Percentiles rank a stretch among this genome's conserved stretches.
These are phyloP conservation scores for Danio jaintianensis DNA, from an alignment of 2,797 vertebrate species.

Conservation along the genomic window DNA sequence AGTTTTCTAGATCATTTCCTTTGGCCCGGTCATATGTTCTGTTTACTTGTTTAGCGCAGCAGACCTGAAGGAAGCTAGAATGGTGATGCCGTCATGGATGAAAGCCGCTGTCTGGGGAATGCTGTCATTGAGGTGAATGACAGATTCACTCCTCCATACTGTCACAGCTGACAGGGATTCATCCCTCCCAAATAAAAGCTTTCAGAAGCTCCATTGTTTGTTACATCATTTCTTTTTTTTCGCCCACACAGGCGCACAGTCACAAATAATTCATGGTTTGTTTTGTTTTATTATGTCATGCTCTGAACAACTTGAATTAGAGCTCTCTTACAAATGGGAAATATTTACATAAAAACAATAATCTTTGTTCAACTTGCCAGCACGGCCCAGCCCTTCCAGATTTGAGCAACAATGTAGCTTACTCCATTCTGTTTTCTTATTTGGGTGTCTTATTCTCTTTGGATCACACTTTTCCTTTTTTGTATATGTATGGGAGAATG, in stretches of 20 bases:
- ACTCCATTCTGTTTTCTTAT: not conserved
- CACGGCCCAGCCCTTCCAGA: not conserved
- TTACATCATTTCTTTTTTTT: conserved; percentile 39
- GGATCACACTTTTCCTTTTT: not conserved
- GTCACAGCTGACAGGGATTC: conserved; percentile 39
- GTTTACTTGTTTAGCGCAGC: conserved; percentile 42
- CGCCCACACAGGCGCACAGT: conserved; percentile 34
- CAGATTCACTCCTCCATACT: conserved; percentile 46
- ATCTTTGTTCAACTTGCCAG: conserved; percentile 40
- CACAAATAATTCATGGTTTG: conserved; percentile 48
- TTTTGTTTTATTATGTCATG: conserved; percentile 51
- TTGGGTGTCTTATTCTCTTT: not conserved
- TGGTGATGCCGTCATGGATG: conserved; percentile 20
- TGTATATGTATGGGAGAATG: not conserved
- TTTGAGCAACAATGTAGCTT: not conserved
- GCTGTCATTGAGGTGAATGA: conserved; percentile 53
- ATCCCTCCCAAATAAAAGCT: conserved; percentile 39
- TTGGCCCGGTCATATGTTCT: not conserved
- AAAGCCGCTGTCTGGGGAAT: conserved; percentile 41
- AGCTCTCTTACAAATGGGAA: conserved; percentile 49
- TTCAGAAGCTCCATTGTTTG: conserved; percentile 39
- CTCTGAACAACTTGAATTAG: conserved; percentile 51
- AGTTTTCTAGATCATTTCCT: conserved; percentile 19
- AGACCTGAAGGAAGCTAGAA: conserved; percentile 22
- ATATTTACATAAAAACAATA: conserved; percentile 53